Percentiles rank a stretch among this genome's conserved stretches.
These are phyloP conservation scores for Aphis gossypii DNA, from an alignment of 1,140 invertebrate species.

Conservation along the genomic window DNA sequence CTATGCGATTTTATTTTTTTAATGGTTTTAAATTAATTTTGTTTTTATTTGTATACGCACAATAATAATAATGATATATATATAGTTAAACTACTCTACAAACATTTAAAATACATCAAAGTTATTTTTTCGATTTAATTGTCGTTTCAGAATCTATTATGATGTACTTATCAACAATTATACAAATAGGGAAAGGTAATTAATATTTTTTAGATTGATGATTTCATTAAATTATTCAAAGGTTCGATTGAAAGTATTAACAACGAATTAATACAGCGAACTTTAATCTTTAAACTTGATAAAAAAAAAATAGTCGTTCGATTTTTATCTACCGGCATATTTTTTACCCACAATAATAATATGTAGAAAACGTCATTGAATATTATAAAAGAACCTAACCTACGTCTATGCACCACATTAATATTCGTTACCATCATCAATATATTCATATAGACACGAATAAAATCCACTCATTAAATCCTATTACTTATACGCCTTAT, in stretches of 20 bases:
- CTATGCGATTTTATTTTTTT: background rate
- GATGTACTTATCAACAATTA: background rate
- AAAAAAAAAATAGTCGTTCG: background rate
- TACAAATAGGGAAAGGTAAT: background rate
- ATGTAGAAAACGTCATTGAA: background rate
- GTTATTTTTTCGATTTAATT: background rate
- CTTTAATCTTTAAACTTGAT: background rate
- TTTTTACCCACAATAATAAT: background rate
- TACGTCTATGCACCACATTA: background rate
- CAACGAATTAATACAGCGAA: background rate
- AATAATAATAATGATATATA: background rate
- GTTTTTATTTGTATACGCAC: background rate
- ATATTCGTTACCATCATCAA: background rate
- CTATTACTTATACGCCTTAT: background rate
- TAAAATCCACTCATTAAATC: conserved; percentile 4
- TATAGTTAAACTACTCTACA: background rate
- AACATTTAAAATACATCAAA: background rate
- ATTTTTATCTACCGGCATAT: background rate
- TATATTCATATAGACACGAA: background rate
- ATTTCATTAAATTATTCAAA: background rate
- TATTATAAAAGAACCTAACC: background rate
- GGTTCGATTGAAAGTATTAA: background rate
- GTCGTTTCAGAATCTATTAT: background rate
- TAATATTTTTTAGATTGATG: background rate
- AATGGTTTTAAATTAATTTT: background rate